Conservation (phyloP, 92 coral and sea anemone species). For the Siderastrea radians region DNA sequence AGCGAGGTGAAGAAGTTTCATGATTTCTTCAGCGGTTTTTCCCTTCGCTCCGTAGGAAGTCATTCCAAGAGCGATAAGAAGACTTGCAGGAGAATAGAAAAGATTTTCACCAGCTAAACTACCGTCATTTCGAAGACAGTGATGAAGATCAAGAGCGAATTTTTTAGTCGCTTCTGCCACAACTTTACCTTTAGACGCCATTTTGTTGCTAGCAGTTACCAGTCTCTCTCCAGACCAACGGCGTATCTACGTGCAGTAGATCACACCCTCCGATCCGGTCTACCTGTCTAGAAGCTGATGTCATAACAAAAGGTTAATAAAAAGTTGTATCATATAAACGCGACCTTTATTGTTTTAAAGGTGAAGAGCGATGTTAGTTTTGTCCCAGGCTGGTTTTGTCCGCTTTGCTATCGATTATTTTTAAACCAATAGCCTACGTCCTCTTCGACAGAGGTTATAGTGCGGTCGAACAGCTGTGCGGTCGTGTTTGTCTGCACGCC, state of each 20-base stretch:
- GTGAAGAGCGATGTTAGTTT: too few species aligned
- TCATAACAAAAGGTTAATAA: too few species aligned
- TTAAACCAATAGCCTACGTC: too few species aligned
- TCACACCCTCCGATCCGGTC: not conserved
- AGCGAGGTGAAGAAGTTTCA: conserved; percentile 62
- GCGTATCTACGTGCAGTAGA: not conserved
- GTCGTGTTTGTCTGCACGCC: not conserved
- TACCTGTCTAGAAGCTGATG: too few species aligned
- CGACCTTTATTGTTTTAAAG: too few species aligned
- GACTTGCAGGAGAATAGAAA: conserved; percentile 90
- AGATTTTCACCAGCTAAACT: conserved; percentile 57
- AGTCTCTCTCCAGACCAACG: not conserved
- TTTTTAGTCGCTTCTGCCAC: conserved; percentile 50
- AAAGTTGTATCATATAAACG: too few species aligned
- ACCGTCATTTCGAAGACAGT: conserved; percentile 31
- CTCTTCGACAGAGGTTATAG: too few species aligned
- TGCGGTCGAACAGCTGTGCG: too few species aligned
- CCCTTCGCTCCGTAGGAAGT: conserved; percentile 91
- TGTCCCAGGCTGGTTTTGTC: too few species aligned
- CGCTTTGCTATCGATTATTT: too few species aligned
- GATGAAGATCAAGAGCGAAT: conserved; percentile 74
- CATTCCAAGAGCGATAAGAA: conserved; percentile 87
- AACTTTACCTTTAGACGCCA: not conserved
- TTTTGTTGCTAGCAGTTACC: conserved; percentile 8
- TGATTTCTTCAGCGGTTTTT: conserved; percentile 81